Percentiles rank a stretch among this genome's conserved stretches.
These are phyloP conservation scores for Medauroidea extradentata DNA, from an alignment of 1,140 invertebrate species.

Conservation along the genomic window DNA sequence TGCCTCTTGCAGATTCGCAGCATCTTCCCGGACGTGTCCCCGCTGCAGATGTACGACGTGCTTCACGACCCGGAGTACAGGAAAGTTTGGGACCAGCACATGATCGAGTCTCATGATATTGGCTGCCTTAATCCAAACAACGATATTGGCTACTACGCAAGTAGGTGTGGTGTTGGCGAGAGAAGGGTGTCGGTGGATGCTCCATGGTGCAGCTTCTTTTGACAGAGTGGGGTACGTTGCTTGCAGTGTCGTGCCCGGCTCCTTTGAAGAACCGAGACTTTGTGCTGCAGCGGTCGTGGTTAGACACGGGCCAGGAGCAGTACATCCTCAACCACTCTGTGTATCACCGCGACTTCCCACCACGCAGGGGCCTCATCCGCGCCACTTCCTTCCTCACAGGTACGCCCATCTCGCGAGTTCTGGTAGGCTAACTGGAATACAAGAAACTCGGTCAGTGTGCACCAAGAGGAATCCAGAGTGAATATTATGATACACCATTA, in stretches of 20 bases:
- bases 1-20: constrained; percentile 59
- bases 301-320: constrained; percentile 78
- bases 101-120: constrained; percentile 80
- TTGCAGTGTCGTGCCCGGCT: constrained; percentile 77
- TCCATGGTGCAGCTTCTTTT: no score
- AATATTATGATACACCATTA: no score
- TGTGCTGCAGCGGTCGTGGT: constrained; percentile 85
- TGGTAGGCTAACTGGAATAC: not conserved
- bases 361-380: constrained; percentile 75
- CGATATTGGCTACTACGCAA: constrained; percentile 88
- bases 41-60: constrained; percentile 78
- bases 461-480: no score
- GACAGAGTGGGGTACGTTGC: no score
- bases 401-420: constrained; percentile 26
- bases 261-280: constrained; percentile 88
- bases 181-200: no score
- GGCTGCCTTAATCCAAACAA: constrained; percentile 89
- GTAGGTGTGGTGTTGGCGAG: constrained; percentile 41
- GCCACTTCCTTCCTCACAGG: constrained; percentile 53
- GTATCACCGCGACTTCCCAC: constrained; percentile 76
- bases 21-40: constrained; percentile 67
- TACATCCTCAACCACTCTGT: constrained; percentile 89
- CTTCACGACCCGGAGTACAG: constrained; percentile 84
- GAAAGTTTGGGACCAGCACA: constrained; percentile 83
- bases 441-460: not conserved